Evolutionary conservation across 2,113 vertebrate species (phyloP).

Genomic region (Oophaga pumilio): DNA sequence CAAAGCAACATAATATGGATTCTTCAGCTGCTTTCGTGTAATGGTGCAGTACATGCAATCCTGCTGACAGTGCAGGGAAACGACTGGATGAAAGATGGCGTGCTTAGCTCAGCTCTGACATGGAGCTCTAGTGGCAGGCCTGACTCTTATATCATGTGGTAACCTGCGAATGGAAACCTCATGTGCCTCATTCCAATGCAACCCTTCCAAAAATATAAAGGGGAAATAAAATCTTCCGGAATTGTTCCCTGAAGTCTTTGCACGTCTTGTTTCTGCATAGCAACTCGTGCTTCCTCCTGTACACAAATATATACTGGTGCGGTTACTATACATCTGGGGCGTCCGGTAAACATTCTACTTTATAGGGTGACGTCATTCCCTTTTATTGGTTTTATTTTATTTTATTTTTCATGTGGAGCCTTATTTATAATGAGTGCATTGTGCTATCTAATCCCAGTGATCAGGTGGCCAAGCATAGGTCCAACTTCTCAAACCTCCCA

Average conservation of each 20-base stretch:
- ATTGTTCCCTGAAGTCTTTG: conserved; percentile 19
- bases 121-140: background rate
- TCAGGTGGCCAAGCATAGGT: no score
- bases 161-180: conserved; percentile 11
- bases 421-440: no score
- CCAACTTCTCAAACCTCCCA: no score
- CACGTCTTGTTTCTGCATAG: conserved; percentile 8
- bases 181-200: background rate
- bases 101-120: background rate
- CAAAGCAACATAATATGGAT: background rate
- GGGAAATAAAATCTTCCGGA: conserved; percentile 20
- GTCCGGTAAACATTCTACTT: background rate
- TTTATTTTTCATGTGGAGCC: no score
- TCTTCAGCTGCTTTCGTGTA: background rate
- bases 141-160: background rate
- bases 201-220: conserved; percentile 24
- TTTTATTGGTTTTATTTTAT: no score
- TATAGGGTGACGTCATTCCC: background rate
- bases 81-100: background rate
- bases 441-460: no score
- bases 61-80: background rate
- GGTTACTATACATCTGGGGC: conserved; percentile 40
- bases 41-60: background rate
- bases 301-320: conserved; percentile 15
- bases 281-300: conserved; percentile 32